Evolutionary conservation across 1,140 invertebrate species (phyloP), one percentile per base, ranked within the genome.

Genomic region (Drosophila parvula): DNA sequence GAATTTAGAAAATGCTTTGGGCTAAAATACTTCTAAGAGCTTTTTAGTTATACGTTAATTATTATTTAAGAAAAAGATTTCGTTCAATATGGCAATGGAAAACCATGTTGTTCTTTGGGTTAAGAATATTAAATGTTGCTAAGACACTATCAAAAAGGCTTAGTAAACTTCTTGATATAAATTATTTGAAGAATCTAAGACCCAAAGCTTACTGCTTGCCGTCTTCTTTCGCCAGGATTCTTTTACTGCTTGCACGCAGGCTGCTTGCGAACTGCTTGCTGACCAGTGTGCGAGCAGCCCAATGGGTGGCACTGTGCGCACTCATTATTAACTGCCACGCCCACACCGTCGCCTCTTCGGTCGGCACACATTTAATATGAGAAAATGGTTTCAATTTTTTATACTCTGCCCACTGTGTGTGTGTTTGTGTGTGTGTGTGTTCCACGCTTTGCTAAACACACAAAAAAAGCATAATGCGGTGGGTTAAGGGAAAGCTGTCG

Each of bases 311-410:
- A 47, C 71, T 45, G 43, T 22, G 44, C 74, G 45, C 60, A 55
- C 68, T 68, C 74, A 81, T 85, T 85, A 85, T 84, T 80, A 84
- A 84, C 81, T 75, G 58, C 50, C 80, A 45, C 69, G 55, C 58
- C 48, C 30, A 65, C 41, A 5, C 38, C 63, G 27, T 45, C 40
- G 34, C 47, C 55, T 51, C 34, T 40, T 50, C 45, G 74, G 81
- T 88, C 83, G 83, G 70, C 83, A 83, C 73, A 88, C 79, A 88
- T 88, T 83, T 88, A 89, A 89, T 83, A 88, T 88, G 84, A 89
- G 84, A 84, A 84, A 88, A 79, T 82, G 81, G 76, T 84, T 88
- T 88, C 65, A 83, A 89, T 88, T 88, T 88, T 88, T 88, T 88
- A 88, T 89, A 55, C 58, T 36, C 32, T 22, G 64, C 74, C 71